Evolutionary conservation across 92 coral and sea anemone species (phyloP), one percentile per base, ranked within the genome.

Genomic region (Heteractis magnifica): DNA sequence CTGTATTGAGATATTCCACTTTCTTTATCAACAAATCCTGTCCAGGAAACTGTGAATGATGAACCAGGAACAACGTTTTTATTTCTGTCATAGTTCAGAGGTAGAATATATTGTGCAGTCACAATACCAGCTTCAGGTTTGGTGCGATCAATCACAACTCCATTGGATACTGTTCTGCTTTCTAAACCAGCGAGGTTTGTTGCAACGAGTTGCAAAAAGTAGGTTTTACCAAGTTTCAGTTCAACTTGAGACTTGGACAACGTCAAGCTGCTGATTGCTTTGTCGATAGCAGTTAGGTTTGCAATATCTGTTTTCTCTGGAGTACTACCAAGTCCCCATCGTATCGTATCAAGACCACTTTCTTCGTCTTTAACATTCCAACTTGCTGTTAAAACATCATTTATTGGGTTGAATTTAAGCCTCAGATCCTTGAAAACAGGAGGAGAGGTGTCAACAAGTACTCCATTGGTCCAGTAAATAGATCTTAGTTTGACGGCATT

Each of bases 381-480:
- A 10, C 52, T 77, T 7, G 83, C 85, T 41, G 20, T 19, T 11
- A 94, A 51, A 44, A 71, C 26, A 16, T 88, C 86, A 23, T 52
- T 77, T 15, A 34, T 52, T 11, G 92, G 87, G 20, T 85, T 51
- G 75, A 89, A 89, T 19, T 52, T 16, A 13, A 90, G 77, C 68
- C 71, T 68, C 12, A 94, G 74, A 70, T 79, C 53, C 34, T 65
- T 79, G 18, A 92, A 72, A 19, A 84, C 58, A 21, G 98, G 98
- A 56, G 98, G 92, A 56, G 98, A 85, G 78, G 81, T 85, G 73
- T 94, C 98, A 55, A 94, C 87, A 8, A 48, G 70, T 51, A 94
- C 89, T 44, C 92, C 91, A 53, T 78, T 87, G 20, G 98, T 94
- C 98, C 98, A 94, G 82, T 88, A 85, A 44, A 81, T 52, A 49